Evolutionary conservation across 2,888 invertebrate genomes (phyloP).

Genomic region (Punctoribates punctum): DNA sequence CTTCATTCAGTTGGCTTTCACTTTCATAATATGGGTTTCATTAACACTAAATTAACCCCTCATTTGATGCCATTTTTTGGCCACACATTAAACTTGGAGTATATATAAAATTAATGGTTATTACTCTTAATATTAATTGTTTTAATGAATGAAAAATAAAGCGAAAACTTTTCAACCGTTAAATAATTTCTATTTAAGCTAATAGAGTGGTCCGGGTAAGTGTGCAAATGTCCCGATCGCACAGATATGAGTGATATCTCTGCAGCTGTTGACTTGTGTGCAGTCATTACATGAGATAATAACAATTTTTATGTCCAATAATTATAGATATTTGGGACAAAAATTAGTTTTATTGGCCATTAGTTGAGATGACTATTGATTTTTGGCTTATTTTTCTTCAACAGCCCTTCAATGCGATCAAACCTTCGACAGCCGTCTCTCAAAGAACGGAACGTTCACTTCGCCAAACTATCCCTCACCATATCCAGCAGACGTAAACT

Average conservation of each 20-base stretch:
- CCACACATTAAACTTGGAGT: no score
- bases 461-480: conserved; percentile 80
- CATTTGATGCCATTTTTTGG: no score
- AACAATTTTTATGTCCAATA: conserved; percentile 22
- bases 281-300: background rate
- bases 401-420: conserved; percentile 62
- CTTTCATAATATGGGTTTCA: background rate
- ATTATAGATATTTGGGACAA: conserved; percentile 16
- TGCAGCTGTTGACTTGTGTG: conserved; percentile 14
- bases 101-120: no score
- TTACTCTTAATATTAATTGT: no score
- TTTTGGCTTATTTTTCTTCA: background rate
- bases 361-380: conserved; percentile 1
- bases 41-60: conserved; percentile 13
- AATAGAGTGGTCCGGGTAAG: no score
- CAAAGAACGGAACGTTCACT: conserved; percentile 75
- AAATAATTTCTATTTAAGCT: no score
- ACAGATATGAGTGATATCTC: no score
- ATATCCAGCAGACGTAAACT: conserved; percentile 73
- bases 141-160: no score
- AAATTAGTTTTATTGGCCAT: conserved; percentile 9
- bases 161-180: no score
- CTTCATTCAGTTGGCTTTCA: background rate
- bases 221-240: no score
- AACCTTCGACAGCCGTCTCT: conserved; percentile 70